A percentile compares a stretch with the other conserved stretches of the same genome.
These are phyloP conservation scores for Enteromius afrohamiltoni DNA, from an alignment of 2,797 vertebrate species.

Conservation along the genomic window DNA sequence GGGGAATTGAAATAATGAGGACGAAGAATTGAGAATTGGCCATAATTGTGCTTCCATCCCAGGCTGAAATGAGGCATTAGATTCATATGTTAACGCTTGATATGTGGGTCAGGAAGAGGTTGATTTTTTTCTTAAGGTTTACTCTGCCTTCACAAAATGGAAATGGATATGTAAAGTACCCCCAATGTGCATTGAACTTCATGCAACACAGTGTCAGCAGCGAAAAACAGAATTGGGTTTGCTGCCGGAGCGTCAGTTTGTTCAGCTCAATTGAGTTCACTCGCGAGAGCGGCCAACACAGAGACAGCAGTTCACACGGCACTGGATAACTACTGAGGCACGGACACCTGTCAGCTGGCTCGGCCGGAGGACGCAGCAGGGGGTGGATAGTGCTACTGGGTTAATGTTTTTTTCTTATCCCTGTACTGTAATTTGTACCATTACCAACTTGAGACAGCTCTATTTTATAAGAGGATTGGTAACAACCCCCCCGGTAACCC, in stretches of 20 bases:
- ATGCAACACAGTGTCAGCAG: slow-evolving; percentile 25
- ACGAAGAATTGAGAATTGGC: slow-evolving; percentile 40
- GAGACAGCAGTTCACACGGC: slow-evolving; percentile 10
- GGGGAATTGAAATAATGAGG: slow-evolving; percentile 38
- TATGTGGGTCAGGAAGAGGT: slow-evolving; percentile 9
- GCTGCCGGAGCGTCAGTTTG: slow-evolving; percentile 35
- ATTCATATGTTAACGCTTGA: slow-evolving; percentile 3
- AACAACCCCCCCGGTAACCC: slow-evolving; percentile 48
- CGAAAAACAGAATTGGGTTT: slow-evolving; percentile 17
- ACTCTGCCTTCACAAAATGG: slow-evolving; percentile 1
- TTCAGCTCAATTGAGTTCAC: slow-evolving; percentile 47
- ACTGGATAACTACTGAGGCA: slow-evolving; percentile 33
- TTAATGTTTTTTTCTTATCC: slow-evolving; percentile 29
- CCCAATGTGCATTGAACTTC: slow-evolving; percentile 36
- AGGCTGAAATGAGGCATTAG: slow-evolving; percentile 15
- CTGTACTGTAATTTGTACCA: slow-evolving; percentile 11
- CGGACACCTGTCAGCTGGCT: slow-evolving; percentile 22
- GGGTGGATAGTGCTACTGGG: not conserved
- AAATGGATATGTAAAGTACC: slow-evolving; percentile 36
- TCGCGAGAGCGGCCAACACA: slow-evolving; percentile 39
- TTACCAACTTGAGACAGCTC: slow-evolving; percentile 34
- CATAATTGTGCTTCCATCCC: slow-evolving; percentile 17
- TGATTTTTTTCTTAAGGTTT: slow-evolving; percentile 7
- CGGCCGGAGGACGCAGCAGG: not conserved
- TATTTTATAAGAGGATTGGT: slow-evolving; percentile 67